Evolutionary conservation across 2,797 vertebrate genomes (phyloP), one percentile per base, ranked within the genome.

Genomic region (Clarias fuscus): DNA sequence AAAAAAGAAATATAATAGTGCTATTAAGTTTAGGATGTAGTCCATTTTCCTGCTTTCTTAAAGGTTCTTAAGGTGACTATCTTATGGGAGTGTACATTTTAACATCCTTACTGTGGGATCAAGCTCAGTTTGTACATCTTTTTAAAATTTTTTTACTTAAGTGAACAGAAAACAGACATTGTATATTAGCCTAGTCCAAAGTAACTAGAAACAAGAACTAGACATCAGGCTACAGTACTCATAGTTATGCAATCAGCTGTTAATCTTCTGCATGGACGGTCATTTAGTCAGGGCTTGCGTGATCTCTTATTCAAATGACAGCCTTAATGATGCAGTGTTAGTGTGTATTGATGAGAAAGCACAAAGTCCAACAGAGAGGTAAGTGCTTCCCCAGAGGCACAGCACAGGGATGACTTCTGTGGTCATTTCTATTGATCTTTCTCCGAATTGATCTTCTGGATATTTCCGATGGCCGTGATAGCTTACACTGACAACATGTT

Each of bases 331-430:
- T 43, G 27, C 13, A 24, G 20, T 79, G 37, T 40, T 64, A 64
- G 33, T 15, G 3, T 79, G 59, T 8, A 40, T 33, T 40, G 59
- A 79, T 40, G 59, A 79, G 67, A 2, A 67, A 30, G 40, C 15
- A 53, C 33, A 80, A 27, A 65, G 59, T 2, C 40, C 62, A 48
- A 81, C 48, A 15, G 24, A 65, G 7, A 27, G 14, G n/a, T 65
- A 48, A 61, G 76, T 79, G 11, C 14, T 48, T 81, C 40, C 61
- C 78, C 15, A 27, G 30, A 81, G 61, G 20, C 13, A 15, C 24
- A 65, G 78, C n/a, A 64, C 33, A 81, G 61, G 3, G 24, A 65
- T 81, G 61, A 81, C 78, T 62, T 65, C 61, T 81, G 61, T 65
- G 61, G 61, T 65, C 61, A 65, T 43, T 81, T 65, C 37, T 27